Evolutionary conservation across 1,140 invertebrate genomes (phyloP), one percentile per base, ranked within the genome.

Genomic region (Macrotrachela quadricornifera): DNA sequence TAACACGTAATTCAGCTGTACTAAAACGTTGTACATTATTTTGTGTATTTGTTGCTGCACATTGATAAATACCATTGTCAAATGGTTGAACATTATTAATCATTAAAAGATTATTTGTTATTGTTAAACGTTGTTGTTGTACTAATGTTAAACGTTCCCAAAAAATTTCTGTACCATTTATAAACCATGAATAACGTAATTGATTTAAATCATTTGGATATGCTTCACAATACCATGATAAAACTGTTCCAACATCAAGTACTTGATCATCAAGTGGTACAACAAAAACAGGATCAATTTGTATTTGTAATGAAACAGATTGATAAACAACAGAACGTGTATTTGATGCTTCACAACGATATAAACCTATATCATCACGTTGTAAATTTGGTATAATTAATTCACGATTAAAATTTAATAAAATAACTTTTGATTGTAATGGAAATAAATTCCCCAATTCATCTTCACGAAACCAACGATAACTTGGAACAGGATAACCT

Each of bases 61-160:
- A 96, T 61, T 94, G 87, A 68, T 86, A 95, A 83, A 92, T 91
- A n/a, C 81, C 88, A 54, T 80, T 77, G 72, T 96, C 88, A 18
- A 60, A 76, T 73, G 56, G 80, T 77, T 51, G 78, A 75, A 65
- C 83, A 76, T 15, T 88, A 30, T 30, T 30, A 30, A 30, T 30
- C 21, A 30, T 30, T 4, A 30, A 8, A 30, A 30, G 21, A 30
- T 30, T 30, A 30, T 30, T 30, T 13, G 14, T 17, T 6, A 51
- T 47, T 13, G 37, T 17, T 17, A 52, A 43, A 14, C 47, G 18
- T 36, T 49, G 12, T 15, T 49, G 21, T 30, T 15, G 14, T 30
- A 30, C 21, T 30, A 30, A 30, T 4, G 21, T 30, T 30, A 30
- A 30, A 15, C 36, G 36, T 30, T 49, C 41, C 15, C 15, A 13